These are phyloP conservation scores for Heterodera filipjevi DNA, from an alignment of 2,888 invertebrate species.

Conservation along the genomic window DNA sequence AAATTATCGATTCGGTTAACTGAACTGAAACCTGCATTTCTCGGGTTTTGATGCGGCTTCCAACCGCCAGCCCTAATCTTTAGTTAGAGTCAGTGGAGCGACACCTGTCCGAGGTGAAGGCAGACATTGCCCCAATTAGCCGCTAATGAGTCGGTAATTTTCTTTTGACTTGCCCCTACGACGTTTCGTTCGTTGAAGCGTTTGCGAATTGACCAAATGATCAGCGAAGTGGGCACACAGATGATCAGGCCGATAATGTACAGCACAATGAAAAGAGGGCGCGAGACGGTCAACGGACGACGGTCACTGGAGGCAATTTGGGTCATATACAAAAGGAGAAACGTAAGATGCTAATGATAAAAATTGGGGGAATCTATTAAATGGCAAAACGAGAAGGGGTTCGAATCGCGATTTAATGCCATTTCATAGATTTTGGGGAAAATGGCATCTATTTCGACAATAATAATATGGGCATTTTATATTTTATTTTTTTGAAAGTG, in stretches of 20 bases:
- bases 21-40: too few species aligned
- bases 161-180: conserved; percentile 52
- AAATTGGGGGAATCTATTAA: not conserved
- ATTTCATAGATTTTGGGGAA: too few species aligned
- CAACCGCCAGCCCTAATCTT: too few species aligned
- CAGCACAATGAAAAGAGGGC: conserved; percentile 33
- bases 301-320: not conserved
- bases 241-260: conserved; percentile 51
- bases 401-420: not conserved
- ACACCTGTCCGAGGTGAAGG: too few species aligned
- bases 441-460: too few species aligned
- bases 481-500: too few species aligned
- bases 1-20: too few species aligned
- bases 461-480: too few species aligned
- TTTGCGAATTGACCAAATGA: conserved; percentile 61
- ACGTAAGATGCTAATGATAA: not conserved
- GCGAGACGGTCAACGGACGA: conserved; percentile 12
- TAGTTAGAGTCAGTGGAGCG: too few species aligned
- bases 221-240: conserved; percentile 59
- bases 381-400: not conserved
- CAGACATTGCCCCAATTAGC: not conserved
- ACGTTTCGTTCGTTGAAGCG: conserved; percentile 60
- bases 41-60: too few species aligned
- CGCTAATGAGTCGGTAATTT: conserved; percentile 38
- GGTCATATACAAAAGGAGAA: conserved; percentile 12